Evolutionary conservation across 2,797 vertebrate genomes (phyloP).

Genomic region (Podarcis siculus): DNA sequence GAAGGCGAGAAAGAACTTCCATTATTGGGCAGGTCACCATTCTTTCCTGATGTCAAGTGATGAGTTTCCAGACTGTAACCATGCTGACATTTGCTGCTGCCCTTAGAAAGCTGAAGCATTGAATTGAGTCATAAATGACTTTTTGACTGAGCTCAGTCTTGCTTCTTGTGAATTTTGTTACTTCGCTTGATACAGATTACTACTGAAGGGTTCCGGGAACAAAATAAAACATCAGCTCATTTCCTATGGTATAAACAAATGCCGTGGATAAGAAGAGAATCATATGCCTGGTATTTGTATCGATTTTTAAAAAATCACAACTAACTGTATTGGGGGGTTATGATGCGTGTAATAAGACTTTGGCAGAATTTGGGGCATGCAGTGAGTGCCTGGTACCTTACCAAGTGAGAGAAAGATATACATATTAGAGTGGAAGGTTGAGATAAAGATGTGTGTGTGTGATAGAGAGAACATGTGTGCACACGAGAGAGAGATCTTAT

Average conservation of each 20-base stretch:
- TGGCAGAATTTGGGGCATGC: not conserved
- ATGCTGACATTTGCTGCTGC: conserved; percentile 32
- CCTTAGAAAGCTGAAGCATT: conserved; percentile 28
- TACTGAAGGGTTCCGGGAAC: conserved; percentile 45
- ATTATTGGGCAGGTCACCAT: conserved; percentile 43
- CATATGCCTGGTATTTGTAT: conserved; percentile 10
- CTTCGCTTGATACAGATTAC: conserved; percentile 42
- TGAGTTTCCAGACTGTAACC: conserved; percentile 46
- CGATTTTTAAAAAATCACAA: conserved; percentile 35
- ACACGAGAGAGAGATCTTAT: not conserved
- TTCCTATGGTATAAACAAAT: conserved; percentile 44
- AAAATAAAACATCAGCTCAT: conserved; percentile 44
- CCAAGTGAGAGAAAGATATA: no score
- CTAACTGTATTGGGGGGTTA: conserved; percentile 6
- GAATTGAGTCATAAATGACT: conserved; percentile 46
- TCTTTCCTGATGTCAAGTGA: conserved; percentile 45
- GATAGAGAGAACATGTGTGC: no score
- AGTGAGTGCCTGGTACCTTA: not conserved
- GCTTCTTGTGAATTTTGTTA: conserved; percentile 1
- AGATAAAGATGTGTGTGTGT: no score
- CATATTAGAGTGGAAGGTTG: no score
- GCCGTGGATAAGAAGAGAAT: conserved; percentile 11
- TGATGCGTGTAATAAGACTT: not conserved
- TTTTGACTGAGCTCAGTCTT: conserved; percentile 47
- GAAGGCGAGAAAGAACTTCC: conserved; percentile 38